Evolutionary conservation across 2,113 vertebrate genomes (phyloP).

Genomic region (Alces alces): DNA sequence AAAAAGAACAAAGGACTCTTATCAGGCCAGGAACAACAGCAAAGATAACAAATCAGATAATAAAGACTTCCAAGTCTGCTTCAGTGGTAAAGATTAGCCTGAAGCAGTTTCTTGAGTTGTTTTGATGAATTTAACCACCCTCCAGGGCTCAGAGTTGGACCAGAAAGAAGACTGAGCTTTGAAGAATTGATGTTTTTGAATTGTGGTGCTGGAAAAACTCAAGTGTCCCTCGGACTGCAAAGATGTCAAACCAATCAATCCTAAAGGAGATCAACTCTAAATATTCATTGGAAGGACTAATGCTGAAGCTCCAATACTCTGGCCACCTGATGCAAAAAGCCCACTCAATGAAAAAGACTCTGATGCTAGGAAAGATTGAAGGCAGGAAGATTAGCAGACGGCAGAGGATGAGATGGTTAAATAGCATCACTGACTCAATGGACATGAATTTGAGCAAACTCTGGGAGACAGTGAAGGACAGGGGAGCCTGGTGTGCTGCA

Average conservation of each 20-base stretch:
- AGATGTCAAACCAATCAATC: neutral
- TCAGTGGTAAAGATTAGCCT: neutral
- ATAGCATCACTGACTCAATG: neutral
- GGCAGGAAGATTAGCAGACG: neutral
- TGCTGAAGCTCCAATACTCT: neutral
- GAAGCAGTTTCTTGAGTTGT: neutral
- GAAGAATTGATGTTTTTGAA: neutral
- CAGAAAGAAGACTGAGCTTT: neutral
- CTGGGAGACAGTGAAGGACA: neutral
- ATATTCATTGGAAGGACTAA: neutral
- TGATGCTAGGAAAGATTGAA: neutral
- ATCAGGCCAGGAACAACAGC: neutral
- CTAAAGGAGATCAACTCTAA: neutral
- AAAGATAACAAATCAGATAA: neutral
- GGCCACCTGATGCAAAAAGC: neutral
- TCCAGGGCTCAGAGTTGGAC: neutral
- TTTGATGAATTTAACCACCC: neutral
- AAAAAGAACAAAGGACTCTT: neutral
- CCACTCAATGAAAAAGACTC: neutral
- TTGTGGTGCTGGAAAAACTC: neutral
- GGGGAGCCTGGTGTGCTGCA: neutral
- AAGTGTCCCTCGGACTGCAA: neutral
- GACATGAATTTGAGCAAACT: neutral
- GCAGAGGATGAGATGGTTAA: neutral
- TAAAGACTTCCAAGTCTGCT: neutral